Evolutionary conservation across 1,140 invertebrate genomes (phyloP).

Genomic region (Drosophila punjabiensis): DNA sequence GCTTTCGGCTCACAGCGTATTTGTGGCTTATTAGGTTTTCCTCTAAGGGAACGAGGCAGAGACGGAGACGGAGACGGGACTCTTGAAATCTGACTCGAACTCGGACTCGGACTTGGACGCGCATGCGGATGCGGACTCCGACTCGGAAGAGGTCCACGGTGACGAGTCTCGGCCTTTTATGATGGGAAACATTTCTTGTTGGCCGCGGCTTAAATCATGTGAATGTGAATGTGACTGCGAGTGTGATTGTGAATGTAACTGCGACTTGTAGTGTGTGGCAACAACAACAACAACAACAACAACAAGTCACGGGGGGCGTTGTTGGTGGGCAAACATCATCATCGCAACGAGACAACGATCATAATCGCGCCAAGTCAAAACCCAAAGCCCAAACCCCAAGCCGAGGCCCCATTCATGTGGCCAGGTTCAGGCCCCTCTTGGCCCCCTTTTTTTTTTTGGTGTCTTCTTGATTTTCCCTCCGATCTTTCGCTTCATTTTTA

Average conservation of each 20-base stretch:
- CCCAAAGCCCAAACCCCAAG: not conserved
- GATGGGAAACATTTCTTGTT: slow-evolving; percentile 79
- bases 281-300: slow-evolving; percentile 72
- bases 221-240: slow-evolving; percentile 30
- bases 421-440: slow-evolving; percentile 3
- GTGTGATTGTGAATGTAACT: slow-evolving; percentile 40
- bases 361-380: slow-evolving; percentile 35
- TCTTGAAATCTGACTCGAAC: slow-evolving; percentile 14
- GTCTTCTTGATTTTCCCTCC: slow-evolving; percentile 28
- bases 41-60: slow-evolving; percentile 23
- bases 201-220: slow-evolving; percentile 71
- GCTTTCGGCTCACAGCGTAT: slow-evolving; percentile 61
- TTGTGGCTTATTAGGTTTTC: slow-evolving; percentile 41
- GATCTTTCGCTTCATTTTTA: slow-evolving; percentile 15
- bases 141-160: slow-evolving; percentile 13
- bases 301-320: slow-evolving; percentile 68
- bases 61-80: slow-evolving; percentile 50
- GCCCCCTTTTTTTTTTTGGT: slow-evolving; percentile 6
- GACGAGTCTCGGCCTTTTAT: slow-evolving; percentile 57
- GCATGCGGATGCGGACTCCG: slow-evolving; percentile 6
- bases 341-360: slow-evolving; percentile 34
- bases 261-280: slow-evolving; percentile 53
- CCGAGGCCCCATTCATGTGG: slow-evolving; percentile 37
- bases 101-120: slow-evolving; percentile 11
- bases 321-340: slow-evolving; percentile 79